phyloP scores from a whole-genome alignment of 2,888 invertebrate species.

The Anarsia innoxiella region DNA sequence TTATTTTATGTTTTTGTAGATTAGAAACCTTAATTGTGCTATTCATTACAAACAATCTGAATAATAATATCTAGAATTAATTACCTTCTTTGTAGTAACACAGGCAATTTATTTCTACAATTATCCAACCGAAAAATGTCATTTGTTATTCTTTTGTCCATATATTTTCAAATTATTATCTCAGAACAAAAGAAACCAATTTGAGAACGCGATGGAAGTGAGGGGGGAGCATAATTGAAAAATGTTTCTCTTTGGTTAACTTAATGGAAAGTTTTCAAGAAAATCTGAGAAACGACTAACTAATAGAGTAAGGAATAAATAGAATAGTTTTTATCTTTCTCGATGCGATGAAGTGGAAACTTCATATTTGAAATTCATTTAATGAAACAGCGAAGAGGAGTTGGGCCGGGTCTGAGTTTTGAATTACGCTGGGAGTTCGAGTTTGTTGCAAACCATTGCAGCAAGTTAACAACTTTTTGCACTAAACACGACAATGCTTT shows the following conservation, averaged over 20 bases:
- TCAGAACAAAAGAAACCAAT: no score
- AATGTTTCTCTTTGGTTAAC: neutral
- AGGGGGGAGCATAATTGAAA: neutral
- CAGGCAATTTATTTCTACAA: no score
- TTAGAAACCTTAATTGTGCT: no score
- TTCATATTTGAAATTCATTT: slow-evolving; percentile 6
- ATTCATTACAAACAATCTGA: no score
- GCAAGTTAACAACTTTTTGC: slow-evolving; percentile 8
- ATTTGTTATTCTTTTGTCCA: no score
- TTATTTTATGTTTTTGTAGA: no score
- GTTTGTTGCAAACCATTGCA: slow-evolving; percentile 1
- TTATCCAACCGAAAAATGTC: no score
- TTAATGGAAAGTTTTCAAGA: slow-evolving; percentile 1
- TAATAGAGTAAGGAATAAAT: neutral
- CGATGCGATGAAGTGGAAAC: slow-evolving; percentile 4
- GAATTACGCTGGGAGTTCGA: neutral
- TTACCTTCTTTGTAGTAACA: no score
- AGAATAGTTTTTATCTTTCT: slow-evolving; percentile 1
- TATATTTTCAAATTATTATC: no score
- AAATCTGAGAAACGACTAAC: no score
- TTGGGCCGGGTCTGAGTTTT: neutral
- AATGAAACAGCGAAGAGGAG: neutral
- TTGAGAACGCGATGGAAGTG: no score
- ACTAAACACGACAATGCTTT: slow-evolving; percentile 13
- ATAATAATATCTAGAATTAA: no score